phyloP scores from a whole-genome alignment of 2,888 invertebrate species.

The Liposcelis brunnea region DNA sequence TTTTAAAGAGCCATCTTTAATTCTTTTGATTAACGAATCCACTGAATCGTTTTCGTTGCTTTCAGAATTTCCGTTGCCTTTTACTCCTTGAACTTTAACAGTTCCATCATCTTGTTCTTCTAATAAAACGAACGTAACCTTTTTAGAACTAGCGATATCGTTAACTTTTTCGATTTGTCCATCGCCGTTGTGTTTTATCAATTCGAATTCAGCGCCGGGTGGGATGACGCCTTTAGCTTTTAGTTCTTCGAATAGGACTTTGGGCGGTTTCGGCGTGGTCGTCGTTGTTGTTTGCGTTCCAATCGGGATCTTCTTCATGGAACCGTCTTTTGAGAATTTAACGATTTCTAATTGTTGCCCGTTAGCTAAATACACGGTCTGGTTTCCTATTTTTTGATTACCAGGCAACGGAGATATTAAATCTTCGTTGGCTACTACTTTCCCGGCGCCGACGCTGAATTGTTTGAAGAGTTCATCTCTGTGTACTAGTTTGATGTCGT shows the following conservation, averaged over 20 bases:
- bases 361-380: conserved; percentile 20
- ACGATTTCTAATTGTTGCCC: conserved; percentile 23
- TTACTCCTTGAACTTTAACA: conserved; percentile 68
- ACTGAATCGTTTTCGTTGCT: conserved; percentile 49
- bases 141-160: conserved; percentile 42
- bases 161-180: conserved; percentile 54
- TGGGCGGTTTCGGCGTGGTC: conserved; percentile 43
- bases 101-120: conserved; percentile 76
- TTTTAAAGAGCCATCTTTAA: conserved; percentile 66
- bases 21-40: conserved; percentile 60
- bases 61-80: conserved; percentile 40
- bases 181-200: conserved; percentile 55
- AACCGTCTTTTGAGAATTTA: not conserved
- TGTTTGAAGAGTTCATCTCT: conserved; percentile 59
- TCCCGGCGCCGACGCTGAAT: conserved; percentile 52
- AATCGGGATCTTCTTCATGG: conserved; percentile 18
- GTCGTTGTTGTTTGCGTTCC: conserved; percentile 30
- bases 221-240: conserved; percentile 66
- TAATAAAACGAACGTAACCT: conserved; percentile 70
- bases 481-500: conserved; percentile 22
- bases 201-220: conserved; percentile 61
- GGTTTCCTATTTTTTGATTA: conserved; percentile 16
- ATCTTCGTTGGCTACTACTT: conserved; percentile 51
- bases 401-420: conserved; percentile 31
- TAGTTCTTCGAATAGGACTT: conserved; percentile 52